A percentile compares a stretch with the other conserved stretches of the same genome.
phyloP scores from a whole-genome alignment of 2,888 invertebrate species.

The Sinhomidia bicolor region DNA sequence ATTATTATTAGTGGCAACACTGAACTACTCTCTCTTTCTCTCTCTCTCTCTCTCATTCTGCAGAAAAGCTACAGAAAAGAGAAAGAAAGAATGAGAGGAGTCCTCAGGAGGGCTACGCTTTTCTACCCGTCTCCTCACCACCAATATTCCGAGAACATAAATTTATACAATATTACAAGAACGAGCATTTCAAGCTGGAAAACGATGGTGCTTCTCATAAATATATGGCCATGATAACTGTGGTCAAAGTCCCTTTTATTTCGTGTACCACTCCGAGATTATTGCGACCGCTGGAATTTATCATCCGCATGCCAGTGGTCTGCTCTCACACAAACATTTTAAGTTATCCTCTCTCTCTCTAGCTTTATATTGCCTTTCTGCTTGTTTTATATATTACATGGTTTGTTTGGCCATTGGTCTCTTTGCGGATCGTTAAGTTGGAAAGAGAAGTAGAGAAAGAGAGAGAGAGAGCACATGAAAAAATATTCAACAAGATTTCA shows the following conservation, averaged over 20 bases:
- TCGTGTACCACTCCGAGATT: conserved; percentile 80
- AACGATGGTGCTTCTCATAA: conserved; percentile 80
- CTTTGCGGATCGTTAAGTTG: conserved; percentile 68
- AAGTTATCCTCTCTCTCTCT: conserved; percentile 25
- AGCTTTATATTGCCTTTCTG: conserved; percentile 7
- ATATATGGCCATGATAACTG: conserved; percentile 80
- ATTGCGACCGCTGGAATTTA: conserved; percentile 80
- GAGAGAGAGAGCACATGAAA: conserved; percentile 30
- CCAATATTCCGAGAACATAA: conserved; percentile 84
- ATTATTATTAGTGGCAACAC: conserved; percentile 70
- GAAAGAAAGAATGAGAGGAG: conserved; percentile 64
- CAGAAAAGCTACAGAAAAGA: conserved; percentile 31
- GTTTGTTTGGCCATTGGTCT: conserved; percentile 61
- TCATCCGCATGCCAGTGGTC: conserved; percentile 78
- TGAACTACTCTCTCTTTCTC: conserved; percentile 68
- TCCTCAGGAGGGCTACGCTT: conserved; percentile 71
- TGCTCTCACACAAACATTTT: conserved; percentile 59
- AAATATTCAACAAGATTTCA: conserved; percentile 39
- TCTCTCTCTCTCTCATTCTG: no score
- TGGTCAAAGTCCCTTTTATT: conserved; percentile 80
- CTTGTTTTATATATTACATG: conserved; percentile 41
- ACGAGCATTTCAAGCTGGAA: conserved; percentile 78
- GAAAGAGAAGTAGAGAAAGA: not conserved
- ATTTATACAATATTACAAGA: conserved; percentile 83
- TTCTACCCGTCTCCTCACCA: conserved; percentile 73